A percentile compares a stretch with the other conserved stretches of the same genome.
These are phyloP conservation scores for Eufriesea mexicana DNA, from an alignment of 1,140 invertebrate species.

Conservation along the genomic window DNA sequence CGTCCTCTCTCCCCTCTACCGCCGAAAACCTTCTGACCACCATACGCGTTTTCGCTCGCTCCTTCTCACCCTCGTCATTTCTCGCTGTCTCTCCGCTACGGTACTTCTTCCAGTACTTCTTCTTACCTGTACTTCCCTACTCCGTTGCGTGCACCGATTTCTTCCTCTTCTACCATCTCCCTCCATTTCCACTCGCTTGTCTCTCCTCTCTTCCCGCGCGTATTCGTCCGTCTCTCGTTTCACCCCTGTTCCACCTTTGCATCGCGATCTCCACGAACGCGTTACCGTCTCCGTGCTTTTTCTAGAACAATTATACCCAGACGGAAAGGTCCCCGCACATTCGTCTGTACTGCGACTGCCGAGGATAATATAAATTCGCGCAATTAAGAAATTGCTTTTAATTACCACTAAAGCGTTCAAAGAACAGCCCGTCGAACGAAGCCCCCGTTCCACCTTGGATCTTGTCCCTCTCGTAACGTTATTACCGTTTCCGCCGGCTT, in stretches of 20 bases:
- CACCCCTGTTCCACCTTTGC: neutral
- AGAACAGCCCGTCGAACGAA: neutral
- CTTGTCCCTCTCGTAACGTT: neutral
- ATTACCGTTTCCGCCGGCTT: neutral
- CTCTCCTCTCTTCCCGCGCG: neutral
- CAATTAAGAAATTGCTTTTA: constrained; percentile 25
- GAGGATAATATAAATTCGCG: neutral
- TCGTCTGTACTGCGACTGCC: neutral
- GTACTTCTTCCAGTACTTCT: neutral
- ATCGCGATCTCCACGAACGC: neutral
- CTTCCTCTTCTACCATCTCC: neutral
- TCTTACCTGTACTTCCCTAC: neutral
- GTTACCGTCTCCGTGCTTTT: neutral
- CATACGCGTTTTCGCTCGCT: neutral
- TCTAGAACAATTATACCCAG: neutral
- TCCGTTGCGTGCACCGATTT: neutral
- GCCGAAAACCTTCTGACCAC: constrained; percentile 27
- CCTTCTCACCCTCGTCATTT: neutral
- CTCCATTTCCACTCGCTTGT: neutral
- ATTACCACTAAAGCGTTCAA: neutral
- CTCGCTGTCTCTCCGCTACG: neutral
- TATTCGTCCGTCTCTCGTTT: neutral
- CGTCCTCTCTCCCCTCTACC: constrained; percentile 8
- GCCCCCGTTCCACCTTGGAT: too few relatives aligned
- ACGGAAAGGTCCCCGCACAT: neutral